These are phyloP conservation scores for Sorex maritimensis DNA, from an alignment of 2,797 vertebrate species.

Conservation along the genomic window DNA sequence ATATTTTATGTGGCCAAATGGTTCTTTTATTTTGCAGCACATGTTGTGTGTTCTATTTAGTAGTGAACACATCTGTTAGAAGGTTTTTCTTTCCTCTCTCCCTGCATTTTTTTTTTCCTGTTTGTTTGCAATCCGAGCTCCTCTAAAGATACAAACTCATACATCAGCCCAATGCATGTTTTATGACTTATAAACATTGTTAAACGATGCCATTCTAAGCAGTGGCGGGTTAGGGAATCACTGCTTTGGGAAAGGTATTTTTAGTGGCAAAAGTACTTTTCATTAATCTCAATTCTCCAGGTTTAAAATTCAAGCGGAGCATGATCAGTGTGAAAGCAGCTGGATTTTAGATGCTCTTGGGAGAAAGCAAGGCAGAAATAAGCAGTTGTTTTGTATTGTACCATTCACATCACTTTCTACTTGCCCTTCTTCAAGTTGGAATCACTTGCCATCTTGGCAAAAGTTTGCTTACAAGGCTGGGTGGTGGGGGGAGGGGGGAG, in stretches of 20 bases:
- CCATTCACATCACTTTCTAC: constrained; percentile 22
- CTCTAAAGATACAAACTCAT: constrained; percentile 87
- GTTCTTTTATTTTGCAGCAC: constrained; percentile 91
- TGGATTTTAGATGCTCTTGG: constrained; percentile 60
- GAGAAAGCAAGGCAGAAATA: not conserved
- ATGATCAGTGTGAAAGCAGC: constrained; percentile 41
- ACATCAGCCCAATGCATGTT: constrained; percentile 86
- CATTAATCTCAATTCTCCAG: constrained; percentile 79
- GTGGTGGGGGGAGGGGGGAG: not conserved
- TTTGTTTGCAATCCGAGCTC: constrained; percentile 86
- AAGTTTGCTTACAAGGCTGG: constrained; percentile 45
- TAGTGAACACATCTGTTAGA: constrained; percentile 92
- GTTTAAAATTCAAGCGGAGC: constrained; percentile 72
- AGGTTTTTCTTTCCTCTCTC: constrained; percentile 88
- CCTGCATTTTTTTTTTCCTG: constrained; percentile 48
- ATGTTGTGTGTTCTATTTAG: constrained; percentile 92
- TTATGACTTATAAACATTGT: constrained; percentile 85
- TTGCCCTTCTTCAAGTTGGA: constrained; percentile 60
- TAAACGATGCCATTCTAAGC: constrained; percentile 79
- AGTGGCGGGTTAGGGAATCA: constrained; percentile 60
- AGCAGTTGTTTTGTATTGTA: constrained; percentile 25
- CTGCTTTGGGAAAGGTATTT: constrained; percentile 74
- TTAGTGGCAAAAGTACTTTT: constrained; percentile 66
- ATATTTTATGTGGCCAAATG: constrained; percentile 93
- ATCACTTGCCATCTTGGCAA: constrained; percentile 17